Conservation (phyloP, 1,140 invertebrate genomes). For the Drosophila equinoxialis region DNA sequence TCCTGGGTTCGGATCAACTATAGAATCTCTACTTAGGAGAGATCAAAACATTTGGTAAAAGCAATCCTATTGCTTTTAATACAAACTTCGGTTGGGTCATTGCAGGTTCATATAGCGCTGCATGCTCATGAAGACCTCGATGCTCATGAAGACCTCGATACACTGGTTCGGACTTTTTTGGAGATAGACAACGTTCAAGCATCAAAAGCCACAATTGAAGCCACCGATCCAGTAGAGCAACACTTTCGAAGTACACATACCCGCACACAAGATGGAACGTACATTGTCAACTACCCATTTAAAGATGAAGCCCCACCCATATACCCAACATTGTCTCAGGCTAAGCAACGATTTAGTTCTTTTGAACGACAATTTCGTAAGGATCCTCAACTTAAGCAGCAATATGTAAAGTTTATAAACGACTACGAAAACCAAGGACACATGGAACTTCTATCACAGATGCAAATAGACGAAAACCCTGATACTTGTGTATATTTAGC, state of each 20-base stretch:
- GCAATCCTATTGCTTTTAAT: too few relatives aligned
- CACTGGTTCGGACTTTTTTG: too few relatives aligned
- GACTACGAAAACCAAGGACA: neutral
- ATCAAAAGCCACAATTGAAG: neutral
- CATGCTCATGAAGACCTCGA: too few relatives aligned
- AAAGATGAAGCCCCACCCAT: neutral
- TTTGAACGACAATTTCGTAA: constrained; percentile 2
- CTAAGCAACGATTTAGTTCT: neutral
- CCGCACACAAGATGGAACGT: neutral
- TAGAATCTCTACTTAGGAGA: too few relatives aligned
- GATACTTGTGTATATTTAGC: neutral
- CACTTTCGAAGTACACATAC: neutral
- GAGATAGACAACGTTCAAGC: neutral
- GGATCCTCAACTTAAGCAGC: neutral
- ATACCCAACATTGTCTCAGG: neutral
- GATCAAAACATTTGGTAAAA: too few relatives aligned
- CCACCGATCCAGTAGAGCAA: constrained; percentile 1
- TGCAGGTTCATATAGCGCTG: too few relatives aligned
- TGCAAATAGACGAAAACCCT: neutral
- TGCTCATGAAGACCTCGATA: too few relatives aligned
- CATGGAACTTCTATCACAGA: neutral
- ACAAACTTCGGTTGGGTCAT: too few relatives aligned
- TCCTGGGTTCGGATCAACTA: too few relatives aligned
- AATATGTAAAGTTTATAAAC: neutral
- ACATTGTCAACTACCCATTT: neutral